A percentile compares a stretch with the other conserved stretches of the same genome.
phyloP scores from a whole-genome alignment of 2,113 vertebrate species.

The Emydura subglobosa region DNA sequence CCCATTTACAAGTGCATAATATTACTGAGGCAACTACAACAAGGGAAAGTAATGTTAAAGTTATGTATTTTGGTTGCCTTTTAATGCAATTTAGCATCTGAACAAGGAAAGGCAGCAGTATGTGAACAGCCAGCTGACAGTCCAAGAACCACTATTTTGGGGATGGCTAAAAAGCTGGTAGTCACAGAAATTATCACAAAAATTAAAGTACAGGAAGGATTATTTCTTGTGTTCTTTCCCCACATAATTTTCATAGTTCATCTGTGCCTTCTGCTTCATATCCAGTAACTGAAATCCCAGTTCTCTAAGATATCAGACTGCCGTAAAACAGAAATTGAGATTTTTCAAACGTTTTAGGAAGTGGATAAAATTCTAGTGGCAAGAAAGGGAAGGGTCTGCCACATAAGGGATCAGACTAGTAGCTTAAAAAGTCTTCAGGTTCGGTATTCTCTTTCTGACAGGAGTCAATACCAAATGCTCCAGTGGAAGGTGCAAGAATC shows the following conservation, averaged over 20 bases:
- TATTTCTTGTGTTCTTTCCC: rapidly evolving
- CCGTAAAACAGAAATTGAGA: rapidly evolving
- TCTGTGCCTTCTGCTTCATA: rapidly evolving
- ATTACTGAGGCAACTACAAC: not conserved
- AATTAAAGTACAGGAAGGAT: not conserved
- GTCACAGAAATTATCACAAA: rapidly evolving
- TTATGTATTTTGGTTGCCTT: not conserved
- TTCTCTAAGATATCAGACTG: rapidly evolving
- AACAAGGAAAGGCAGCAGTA: rapidly evolving
- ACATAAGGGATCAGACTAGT: not conserved
- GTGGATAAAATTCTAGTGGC: not conserved
- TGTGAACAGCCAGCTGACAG: rapidly evolving
- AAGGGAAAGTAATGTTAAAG: not conserved
- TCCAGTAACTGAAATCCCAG: not conserved
- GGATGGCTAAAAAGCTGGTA: not conserved
- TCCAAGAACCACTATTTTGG: rapidly evolving
- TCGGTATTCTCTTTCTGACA: too few species aligned
- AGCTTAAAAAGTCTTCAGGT: too few species aligned
- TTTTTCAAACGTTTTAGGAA: not conserved
- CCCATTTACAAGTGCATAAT: too few species aligned
- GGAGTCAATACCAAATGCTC: too few species aligned
- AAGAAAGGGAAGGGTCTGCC: rapidly evolving
- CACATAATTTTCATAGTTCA: not conserved
- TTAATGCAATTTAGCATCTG: not conserved
- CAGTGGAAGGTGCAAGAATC: too few species aligned